Percentiles rank a stretch among this genome's conserved stretches.
Conservation (phyloP, 1,140 invertebrate species). For the Bombus impatiens region DNA sequence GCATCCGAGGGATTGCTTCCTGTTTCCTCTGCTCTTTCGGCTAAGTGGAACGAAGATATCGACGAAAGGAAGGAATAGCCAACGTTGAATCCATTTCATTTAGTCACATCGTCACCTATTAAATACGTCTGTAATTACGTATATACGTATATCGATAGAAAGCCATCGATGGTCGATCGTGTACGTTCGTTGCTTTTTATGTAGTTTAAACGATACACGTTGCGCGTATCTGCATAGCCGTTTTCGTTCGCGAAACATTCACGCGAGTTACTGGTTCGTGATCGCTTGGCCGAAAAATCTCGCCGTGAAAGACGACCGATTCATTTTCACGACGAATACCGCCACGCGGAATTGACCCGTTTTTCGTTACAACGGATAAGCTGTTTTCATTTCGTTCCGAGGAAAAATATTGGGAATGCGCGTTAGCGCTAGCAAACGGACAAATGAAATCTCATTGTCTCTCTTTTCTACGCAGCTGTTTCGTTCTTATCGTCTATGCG, state of each 20-base stretch:
- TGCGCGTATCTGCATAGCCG: too few species aligned
- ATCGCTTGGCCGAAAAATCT: too few species aligned
- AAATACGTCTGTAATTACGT: background rate
- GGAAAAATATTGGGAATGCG: background rate
- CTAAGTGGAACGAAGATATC: conserved; percentile 48
- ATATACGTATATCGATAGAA: too few species aligned
- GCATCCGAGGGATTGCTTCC: conserved; percentile 53
- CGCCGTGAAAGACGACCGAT: too few species aligned
- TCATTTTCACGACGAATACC: background rate
- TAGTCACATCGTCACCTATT: background rate
- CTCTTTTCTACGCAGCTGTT: background rate
- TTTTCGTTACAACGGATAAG: background rate
- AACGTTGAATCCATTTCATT: background rate
- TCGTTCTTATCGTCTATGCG: background rate
- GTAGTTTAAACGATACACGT: too few species aligned
- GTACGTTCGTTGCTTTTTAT: too few species aligned
- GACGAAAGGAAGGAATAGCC: conserved; percentile 9
- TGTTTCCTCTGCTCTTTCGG: conserved; percentile 43
- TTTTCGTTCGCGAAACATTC: too few species aligned
- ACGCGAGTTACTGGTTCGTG: too few species aligned
- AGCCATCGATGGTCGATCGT: too few species aligned
- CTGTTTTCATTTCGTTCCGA: background rate
- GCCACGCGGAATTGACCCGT: background rate
- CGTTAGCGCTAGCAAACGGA: background rate
- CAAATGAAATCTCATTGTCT: conserved; percentile 32